phyloP scores from a whole-genome alignment of 2,113 vertebrate genomes.

The Cinclus cinclus region DNA sequence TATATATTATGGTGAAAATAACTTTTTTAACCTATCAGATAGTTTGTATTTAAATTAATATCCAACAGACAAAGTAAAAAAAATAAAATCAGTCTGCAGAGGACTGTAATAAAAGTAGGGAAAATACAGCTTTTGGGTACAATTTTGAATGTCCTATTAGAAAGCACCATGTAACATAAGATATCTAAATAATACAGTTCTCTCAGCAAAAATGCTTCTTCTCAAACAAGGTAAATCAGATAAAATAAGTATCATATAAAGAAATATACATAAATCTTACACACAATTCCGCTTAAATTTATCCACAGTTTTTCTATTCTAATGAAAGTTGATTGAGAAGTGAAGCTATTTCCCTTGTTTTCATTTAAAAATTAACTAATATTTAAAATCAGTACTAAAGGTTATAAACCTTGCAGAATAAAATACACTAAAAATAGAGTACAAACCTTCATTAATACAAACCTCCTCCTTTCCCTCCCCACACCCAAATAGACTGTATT shows the following conservation, averaged over 20 bases:
- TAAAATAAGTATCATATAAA: not conserved
- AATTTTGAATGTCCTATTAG: not conserved
- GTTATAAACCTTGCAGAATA: not conserved
- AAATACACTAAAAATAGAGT: not conserved
- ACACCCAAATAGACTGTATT: not conserved
- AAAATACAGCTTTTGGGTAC: not conserved
- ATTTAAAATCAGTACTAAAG: not conserved
- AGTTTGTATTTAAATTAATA: not conserved
- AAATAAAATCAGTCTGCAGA: not conserved
- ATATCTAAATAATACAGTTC: not conserved
- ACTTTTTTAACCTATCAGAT: not conserved
- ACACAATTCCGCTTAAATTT: not conserved
- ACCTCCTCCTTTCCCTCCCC: not conserved
- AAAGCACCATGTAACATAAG: not conserved
- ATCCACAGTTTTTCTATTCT: not conserved
- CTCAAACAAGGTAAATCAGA: not conserved
- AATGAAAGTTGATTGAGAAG: not conserved
- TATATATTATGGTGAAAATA: not conserved
- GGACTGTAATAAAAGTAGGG: not conserved
- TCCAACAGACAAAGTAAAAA: not conserved
- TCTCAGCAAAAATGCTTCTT: not conserved
- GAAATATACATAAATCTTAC: not conserved
- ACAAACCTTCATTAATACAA: not conserved
- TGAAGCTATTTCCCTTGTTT: not conserved
- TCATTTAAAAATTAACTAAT: not conserved